Evolutionary conservation across 2,888 invertebrate genomes (phyloP).

Genomic region (Drosophila aldrichi): DNA sequence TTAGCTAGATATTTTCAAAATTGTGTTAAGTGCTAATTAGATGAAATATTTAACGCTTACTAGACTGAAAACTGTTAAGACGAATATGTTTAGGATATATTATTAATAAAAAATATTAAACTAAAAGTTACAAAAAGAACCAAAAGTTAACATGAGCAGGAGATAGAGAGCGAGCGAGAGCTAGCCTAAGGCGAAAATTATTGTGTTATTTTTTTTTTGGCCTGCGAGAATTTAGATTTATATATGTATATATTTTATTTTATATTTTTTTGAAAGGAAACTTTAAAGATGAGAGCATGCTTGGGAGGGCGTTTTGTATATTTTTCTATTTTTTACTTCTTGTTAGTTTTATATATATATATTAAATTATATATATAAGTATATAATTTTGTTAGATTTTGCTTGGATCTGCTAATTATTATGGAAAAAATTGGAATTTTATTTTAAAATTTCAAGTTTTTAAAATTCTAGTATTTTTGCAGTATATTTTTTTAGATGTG

Average conservation of each 20-base stretch:
- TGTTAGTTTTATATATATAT: constrained; percentile 21
- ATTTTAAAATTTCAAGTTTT: constrained; percentile 28
- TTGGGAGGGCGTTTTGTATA: constrained; percentile 83
- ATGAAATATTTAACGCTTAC: constrained; percentile 42
- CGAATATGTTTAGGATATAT: constrained; percentile 3
- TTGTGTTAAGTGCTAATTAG: constrained; percentile 43
- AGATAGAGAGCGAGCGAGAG: constrained; percentile 37
- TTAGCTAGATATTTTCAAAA: constrained; percentile 25
- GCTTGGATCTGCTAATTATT: constrained; percentile 51
- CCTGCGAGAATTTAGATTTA: constrained; percentile 35
- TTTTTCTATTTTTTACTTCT: constrained; percentile 31
- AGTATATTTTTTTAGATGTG: constrained; percentile 30
- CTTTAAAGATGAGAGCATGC: constrained; percentile 83
- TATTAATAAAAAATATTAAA: constrained; percentile 22
- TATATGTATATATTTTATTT: constrained; percentile 34
- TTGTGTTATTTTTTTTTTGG: constrained; percentile 6
- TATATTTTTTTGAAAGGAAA: constrained; percentile 58
- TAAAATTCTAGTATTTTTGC: constrained; percentile 22
- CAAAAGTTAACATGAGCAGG: constrained; percentile 47
- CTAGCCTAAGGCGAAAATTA: constrained; percentile 59
- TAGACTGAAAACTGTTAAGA: constrained; percentile 35
- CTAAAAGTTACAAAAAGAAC: neutral
- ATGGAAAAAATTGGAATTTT: constrained; percentile 25
- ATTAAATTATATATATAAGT: constrained; percentile 19
- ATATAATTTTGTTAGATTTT: constrained; percentile 13